Evolutionary conservation across 2,888 invertebrate species (phyloP), one percentile per base, ranked within the genome.

Genomic region (Tribolium freemani): DNA sequence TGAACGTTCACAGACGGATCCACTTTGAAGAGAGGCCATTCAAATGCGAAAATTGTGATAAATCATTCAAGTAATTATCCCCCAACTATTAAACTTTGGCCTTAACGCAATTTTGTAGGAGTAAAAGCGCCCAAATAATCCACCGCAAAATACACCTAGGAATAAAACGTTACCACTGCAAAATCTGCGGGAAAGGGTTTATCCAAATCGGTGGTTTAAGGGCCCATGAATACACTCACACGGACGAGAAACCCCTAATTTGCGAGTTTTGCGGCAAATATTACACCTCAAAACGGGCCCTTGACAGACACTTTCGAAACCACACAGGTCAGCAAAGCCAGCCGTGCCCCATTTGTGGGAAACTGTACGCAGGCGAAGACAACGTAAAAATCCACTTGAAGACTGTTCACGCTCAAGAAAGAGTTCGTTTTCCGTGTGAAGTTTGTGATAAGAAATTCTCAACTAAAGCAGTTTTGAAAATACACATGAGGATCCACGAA

Each of bases 41-140:
- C 16, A 21, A 54, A n/a, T 68, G 68, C 46, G 68, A 58, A 3
- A 6, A 38, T 10, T 69, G 69, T 69, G 69, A 58, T 51, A 69
- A 69, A 60, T 51, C 38, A 31, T 69, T 69, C 21, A 69, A 51
- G 69, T 69, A 60, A 45, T 30, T 51, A 0, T 26, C 5, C 26
- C 5, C 26, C 3, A 26, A 26, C 4, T 26, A 5, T 26, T 26
- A 26, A 26, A 26, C 26, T 26, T 21, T 3, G 0, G 3, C 3
- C 4, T 26, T 26, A 26, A 26, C 26, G n/a, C 4, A 30, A 38
- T 48, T 16, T 5, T 31, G 5, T 44, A 69, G 69, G 51, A 50
- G 20, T 51, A 46, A 61, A 31, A 60, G 60, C 50, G 69, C 60
- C 38, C 53, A 46, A 38, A 48, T 58, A 26, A 69, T 16, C 38